Evolutionary conservation across 2,113 vertebrate genomes (phyloP), one percentile per base, ranked within the genome.

Genomic region (Sapayoa aenigma): DNA sequence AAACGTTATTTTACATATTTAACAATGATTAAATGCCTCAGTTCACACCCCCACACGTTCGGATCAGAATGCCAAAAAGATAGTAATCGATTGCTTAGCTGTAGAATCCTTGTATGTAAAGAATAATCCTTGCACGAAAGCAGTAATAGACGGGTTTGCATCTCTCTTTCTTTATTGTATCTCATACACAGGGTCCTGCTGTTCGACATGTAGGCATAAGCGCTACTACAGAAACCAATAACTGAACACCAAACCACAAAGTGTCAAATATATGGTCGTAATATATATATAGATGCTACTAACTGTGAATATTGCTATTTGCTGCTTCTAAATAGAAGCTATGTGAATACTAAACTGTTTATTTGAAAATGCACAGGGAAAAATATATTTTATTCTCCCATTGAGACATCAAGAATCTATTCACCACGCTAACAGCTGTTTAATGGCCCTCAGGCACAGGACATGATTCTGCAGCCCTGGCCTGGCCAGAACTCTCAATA

Each of bases 301-400:
- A 88, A 96, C 91, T 89, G 90, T 94, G 87, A 92, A 93, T 85
- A 94, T 67, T 94, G 94, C 87, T 90, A 87, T 93, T 93, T 96
- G 86, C 93, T 84, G 63, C 95, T 96, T 95, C 81, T 94, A 94
- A 96, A 93, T 76, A 94, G 85, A 96, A 92, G 90, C 93, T 95
- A 87, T 91, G 85, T 93, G 82, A 93, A 92, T 76, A 93, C 72
- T 81, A 94, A 95, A 85, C 53, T 93, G 78, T 92, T 96, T 95
- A 82, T 90, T 93, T 9, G 63, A 84, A 94, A 90, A 78, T 6
- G 76, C 71, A 92, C 23, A 73, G 84, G 81, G 77, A 74, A 92
- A 95, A 96, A 90, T 68, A 13, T 67, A 69, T 88, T 95, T 84
- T 94, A 91, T 94, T 93, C 90, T 87, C 89, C 91, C 84, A 93